phyloP scores from a whole-genome alignment of 2,113 vertebrate species.

The Tragelaphus imberbis region DNA sequence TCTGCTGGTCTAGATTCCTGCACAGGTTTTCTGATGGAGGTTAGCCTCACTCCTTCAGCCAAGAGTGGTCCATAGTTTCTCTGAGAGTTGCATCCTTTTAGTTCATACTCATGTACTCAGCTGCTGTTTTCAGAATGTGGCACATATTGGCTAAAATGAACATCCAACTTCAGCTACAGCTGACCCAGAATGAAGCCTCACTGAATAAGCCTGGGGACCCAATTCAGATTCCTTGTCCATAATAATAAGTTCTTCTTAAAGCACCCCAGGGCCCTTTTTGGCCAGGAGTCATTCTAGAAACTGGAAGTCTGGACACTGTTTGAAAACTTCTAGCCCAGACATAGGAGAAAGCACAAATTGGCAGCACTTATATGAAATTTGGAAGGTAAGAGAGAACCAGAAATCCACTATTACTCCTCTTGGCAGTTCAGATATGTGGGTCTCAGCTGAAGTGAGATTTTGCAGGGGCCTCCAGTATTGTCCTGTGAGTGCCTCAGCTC shows the following conservation, averaged over 20 bases:
- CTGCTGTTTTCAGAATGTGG: background rate
- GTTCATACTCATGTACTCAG: background rate
- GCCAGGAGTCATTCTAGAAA: background rate
- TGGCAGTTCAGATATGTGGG: background rate
- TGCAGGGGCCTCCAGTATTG: background rate
- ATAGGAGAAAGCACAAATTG: background rate
- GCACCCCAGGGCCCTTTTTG: background rate
- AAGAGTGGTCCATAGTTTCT: background rate
- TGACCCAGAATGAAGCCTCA: background rate
- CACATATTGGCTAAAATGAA: background rate
- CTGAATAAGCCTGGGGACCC: background rate
- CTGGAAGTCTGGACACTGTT: background rate
- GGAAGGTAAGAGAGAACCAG: background rate
- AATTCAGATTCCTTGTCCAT: background rate
- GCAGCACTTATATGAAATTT: background rate
- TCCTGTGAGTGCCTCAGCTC: background rate
- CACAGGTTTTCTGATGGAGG: background rate
- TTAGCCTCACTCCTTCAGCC: background rate
- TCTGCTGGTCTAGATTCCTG: background rate
- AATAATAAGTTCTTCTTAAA: background rate
- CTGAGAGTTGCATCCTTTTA: background rate
- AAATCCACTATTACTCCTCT: background rate
- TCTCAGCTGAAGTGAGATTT: background rate
- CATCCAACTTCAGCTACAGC: background rate
- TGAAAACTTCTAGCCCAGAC: background rate